Percentiles rank a stretch among this genome's conserved stretches.
These are phyloP conservation scores for Crossocerus cetratus DNA, from an alignment of 2,888 invertebrate genomes.

Conservation along the genomic window DNA sequence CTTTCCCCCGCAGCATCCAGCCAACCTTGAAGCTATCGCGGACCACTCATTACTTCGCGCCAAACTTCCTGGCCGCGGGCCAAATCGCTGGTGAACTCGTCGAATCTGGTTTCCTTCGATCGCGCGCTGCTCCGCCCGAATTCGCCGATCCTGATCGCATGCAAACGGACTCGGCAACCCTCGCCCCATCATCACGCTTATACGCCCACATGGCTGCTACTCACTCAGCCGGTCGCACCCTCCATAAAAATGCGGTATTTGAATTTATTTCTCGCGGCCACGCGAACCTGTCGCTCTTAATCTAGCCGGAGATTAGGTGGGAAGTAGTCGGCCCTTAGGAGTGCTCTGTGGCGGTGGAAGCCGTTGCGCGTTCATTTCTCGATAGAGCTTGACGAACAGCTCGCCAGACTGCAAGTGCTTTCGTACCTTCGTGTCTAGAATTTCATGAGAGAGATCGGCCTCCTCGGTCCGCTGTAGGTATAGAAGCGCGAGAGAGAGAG, in stretches of 20 bases:
- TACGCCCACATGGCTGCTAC: too few species aligned
- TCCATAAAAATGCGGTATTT: too few species aligned
- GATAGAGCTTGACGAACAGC: too few species aligned
- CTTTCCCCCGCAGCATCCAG: constrained; percentile 3
- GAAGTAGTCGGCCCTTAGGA: too few species aligned
- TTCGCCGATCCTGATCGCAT: constrained; percentile 1
- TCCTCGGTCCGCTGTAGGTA: too few species aligned
- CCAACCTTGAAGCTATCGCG: constrained; percentile 29
- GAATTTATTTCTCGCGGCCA: too few species aligned
- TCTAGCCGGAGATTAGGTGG: too few species aligned
- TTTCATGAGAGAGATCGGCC: background rate
- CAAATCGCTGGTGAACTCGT: constrained; percentile 25
- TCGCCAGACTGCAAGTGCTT: too few species aligned
- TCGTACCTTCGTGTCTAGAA: background rate
- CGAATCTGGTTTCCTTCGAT: constrained; percentile 7
- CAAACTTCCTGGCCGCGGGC: constrained; percentile 27
- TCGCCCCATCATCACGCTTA: background rate
- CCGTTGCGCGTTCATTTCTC: too few species aligned
- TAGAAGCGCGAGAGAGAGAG: background rate
- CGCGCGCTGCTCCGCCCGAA: constrained; percentile 3
- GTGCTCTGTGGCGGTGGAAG: too few species aligned
- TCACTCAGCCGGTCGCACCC: too few species aligned
- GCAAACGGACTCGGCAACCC: constrained; percentile 11
- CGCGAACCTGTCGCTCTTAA: too few species aligned
- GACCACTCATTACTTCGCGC: constrained; percentile 13